A percentile compares a stretch with the other conserved stretches of the same genome.
These are phyloP conservation scores for Rhea americana DNA, from an alignment of 2,113 vertebrate species.

Conservation along the genomic window DNA sequence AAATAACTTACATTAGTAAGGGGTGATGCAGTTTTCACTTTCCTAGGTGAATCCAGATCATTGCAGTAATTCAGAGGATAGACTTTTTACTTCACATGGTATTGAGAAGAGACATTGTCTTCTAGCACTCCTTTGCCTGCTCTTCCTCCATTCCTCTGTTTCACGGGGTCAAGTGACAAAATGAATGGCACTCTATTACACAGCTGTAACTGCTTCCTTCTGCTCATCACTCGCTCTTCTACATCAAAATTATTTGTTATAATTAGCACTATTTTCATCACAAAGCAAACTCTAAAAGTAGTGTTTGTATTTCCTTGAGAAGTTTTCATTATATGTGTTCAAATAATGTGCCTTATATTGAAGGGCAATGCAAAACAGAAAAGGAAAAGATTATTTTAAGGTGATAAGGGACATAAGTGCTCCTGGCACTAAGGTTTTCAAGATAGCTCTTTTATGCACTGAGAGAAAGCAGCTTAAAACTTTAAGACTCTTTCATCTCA, in stretches of 20 bases:
- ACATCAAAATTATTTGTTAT: not conserved
- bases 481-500: slow-evolving; percentile 26
- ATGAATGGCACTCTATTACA: not conserved
- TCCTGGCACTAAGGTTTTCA: not conserved
- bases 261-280: not conserved
- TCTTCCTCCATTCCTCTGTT: not conserved
- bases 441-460: slow-evolving; percentile 21
- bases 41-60: not conserved
- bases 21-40: not conserved
- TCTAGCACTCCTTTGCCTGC: not conserved
- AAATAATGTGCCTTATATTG: not conserved
- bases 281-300: not conserved
- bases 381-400: slow-evolving; percentile 9
- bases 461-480: slow-evolving; percentile 33
- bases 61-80: not conserved
- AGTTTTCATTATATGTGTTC: not conserved
- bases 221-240: not conserved
- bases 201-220: not conserved
- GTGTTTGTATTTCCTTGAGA: not conserved
- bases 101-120: not conserved
- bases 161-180: not conserved
- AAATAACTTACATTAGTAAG: not conserved
- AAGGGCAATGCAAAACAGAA: not conserved
- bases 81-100: not conserved
- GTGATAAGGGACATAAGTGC: not conserved